These are phyloP conservation scores for Geotrypetes seraphini DNA, from an alignment of 2,797 vertebrate genomes.

Conservation along the genomic window DNA sequence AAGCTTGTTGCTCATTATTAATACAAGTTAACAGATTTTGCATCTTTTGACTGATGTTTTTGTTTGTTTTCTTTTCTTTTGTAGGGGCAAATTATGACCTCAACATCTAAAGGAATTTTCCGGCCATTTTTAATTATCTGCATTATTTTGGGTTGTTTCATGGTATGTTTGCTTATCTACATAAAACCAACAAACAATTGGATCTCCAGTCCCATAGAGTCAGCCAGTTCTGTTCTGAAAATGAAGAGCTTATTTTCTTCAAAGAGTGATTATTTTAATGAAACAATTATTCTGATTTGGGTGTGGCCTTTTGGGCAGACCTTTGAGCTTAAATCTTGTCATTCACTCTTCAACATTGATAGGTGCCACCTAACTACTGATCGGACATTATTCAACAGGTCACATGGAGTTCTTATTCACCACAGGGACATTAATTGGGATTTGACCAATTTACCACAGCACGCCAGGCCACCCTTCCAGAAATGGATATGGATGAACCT, in stretches of 20 bases:
- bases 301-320: conserved; percentile 94
- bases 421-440: conserved; percentile 89
- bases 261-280: conserved; percentile 74
- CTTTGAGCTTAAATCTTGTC: conserved; percentile 81
- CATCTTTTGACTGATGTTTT: too few relatives aligned
- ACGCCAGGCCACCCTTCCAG: conserved; percentile 82
- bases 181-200: conserved; percentile 91
- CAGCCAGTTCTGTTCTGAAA: conserved; percentile 75
- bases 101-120: conserved; percentile 92
- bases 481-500: conserved; percentile 98
- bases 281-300: conserved; percentile 88
- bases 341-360: conserved; percentile 81
- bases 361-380: conserved; percentile 89
- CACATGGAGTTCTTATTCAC: conserved; percentile 86
- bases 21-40: too few relatives aligned
- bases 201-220: conserved; percentile 84
- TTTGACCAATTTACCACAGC: conserved; percentile 82
- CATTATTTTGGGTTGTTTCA: conserved; percentile 86
- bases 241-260: conserved; percentile 82
- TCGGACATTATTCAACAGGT: conserved; percentile 83
- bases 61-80: conserved; percentile 37
- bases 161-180: conserved; percentile 92
- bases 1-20: too few relatives aligned
- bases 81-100: conserved; percentile 96
- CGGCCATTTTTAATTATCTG: conserved; percentile 85